Percentiles rank a stretch among this genome's conserved stretches.
phyloP scores from a whole-genome alignment of 37 sponge, comb jelly and placozoan genomes.

The Axinella damicornis region DNA sequence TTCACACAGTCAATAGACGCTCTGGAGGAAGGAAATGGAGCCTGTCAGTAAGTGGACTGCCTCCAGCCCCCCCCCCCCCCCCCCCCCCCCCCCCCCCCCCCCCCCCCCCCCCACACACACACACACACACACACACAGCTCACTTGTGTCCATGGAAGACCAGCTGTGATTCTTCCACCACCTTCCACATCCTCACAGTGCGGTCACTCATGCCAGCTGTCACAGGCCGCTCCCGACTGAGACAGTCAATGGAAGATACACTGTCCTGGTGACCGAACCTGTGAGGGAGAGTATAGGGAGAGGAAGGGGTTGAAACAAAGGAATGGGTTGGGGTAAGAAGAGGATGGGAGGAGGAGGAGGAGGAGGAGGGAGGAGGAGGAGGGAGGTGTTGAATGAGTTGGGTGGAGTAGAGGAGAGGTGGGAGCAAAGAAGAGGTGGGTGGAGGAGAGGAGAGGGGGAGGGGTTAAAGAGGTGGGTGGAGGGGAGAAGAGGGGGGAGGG shows the following conservation, averaged over 20 bases:
- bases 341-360: too few relatives aligned
- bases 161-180: slow-evolving; percentile 94
- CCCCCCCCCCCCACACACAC: background rate
- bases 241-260: slow-evolving; percentile 90
- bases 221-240: slow-evolving; percentile 88
- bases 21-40: slow-evolving; percentile 20
- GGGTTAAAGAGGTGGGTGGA: too few relatives aligned
- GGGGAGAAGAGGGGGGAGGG: too few relatives aligned
- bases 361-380: background rate
- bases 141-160: slow-evolving; percentile 90
- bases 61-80: background rate
- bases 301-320: too few relatives aligned
- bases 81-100: background rate
- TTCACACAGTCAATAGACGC: slow-evolving; percentile 88
- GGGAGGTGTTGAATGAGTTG: too few relatives aligned
- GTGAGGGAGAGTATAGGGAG: too few relatives aligned
- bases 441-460: too few relatives aligned
- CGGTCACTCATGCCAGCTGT: slow-evolving; percentile 89
- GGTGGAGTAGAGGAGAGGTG: background rate
- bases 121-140: background rate
- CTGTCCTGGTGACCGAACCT: slow-evolving; percentile 97
- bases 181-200: slow-evolving; percentile 91
- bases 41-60: too few relatives aligned
- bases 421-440: too few relatives aligned
- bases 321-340: too few relatives aligned